These are phyloP conservation scores for Candoia aspera DNA, from an alignment of 2,113 vertebrate genomes.

Conservation along the genomic window DNA sequence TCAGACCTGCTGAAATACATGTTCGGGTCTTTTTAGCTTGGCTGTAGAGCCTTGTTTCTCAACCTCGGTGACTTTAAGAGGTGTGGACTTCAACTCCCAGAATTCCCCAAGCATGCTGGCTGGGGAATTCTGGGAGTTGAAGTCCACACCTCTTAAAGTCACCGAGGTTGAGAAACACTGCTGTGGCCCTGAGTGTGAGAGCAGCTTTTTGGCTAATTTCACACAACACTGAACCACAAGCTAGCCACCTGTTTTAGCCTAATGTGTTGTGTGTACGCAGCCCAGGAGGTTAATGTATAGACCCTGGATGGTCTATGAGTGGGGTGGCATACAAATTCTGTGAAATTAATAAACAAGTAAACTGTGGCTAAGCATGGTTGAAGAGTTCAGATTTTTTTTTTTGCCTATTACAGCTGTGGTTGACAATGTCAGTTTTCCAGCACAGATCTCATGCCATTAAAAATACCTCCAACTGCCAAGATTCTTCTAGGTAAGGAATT, in stretches of 20 bases:
- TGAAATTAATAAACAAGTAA: too few species aligned
- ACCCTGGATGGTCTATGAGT: neutral
- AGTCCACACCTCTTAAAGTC: too few species aligned
- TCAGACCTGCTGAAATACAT: neutral
- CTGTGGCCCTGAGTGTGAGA: neutral
- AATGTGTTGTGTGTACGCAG: neutral
- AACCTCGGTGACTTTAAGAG: too few species aligned
- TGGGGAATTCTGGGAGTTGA: too few species aligned
- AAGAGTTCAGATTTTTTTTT: neutral
- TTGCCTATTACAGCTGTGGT: neutral
- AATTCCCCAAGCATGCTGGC: too few species aligned
- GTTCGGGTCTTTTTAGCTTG: neutral
- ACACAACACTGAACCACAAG: neutral
- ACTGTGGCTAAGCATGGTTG: neutral
- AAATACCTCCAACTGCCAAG: neutral
- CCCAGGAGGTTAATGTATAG: neutral
- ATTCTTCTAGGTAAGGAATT: neutral
- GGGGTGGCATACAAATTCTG: neutral
- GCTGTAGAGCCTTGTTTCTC: too few species aligned
- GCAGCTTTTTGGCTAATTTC: neutral
- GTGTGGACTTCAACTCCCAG: too few species aligned
- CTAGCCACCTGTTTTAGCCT: neutral
- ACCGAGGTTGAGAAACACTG: neutral
- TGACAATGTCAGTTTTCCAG: neutral
- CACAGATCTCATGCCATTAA: constrained; percentile 1